phyloP scores from a whole-genome alignment of 2,888 invertebrate species.

The Dolomedes plantarius region DNA sequence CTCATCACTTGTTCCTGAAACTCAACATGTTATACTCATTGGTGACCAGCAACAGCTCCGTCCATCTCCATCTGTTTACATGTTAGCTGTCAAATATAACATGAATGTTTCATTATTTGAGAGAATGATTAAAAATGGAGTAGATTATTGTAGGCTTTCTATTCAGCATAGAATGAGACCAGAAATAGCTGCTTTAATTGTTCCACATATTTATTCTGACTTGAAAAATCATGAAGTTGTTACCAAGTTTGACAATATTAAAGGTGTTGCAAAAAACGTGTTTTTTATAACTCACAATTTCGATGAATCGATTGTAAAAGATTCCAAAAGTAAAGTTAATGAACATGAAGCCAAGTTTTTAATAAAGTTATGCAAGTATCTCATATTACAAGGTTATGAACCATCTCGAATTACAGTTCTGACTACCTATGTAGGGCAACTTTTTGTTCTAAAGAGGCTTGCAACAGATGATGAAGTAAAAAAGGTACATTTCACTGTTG shows the following conservation, averaged over 20 bases:
- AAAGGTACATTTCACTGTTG: constrained; percentile 67
- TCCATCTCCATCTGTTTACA: constrained; percentile 77
- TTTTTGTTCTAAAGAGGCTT: constrained; percentile 70
- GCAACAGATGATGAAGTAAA: constrained; percentile 12
- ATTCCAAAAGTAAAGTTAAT: constrained; percentile 74
- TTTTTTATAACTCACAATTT: constrained; percentile 74
- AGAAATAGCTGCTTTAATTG: constrained; percentile 76
- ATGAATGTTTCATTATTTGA: constrained; percentile 78
- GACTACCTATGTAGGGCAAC: constrained; percentile 76
- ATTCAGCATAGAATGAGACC: constrained; percentile 77
- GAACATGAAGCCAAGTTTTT: constrained; percentile 74
- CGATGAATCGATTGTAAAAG: constrained; percentile 40
- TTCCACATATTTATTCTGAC: constrained; percentile 76
- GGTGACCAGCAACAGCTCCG: constrained; percentile 79
- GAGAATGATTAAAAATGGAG: constrained; percentile 74
- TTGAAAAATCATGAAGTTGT: constrained; percentile 73
- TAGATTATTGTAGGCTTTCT: constrained; percentile 75
- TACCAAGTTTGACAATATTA: constrained; percentile 73
- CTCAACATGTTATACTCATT: constrained; percentile 89
- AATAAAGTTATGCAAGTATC: constrained; percentile 72
- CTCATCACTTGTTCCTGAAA: constrained; percentile 83
- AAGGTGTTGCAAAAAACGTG: constrained; percentile 75
- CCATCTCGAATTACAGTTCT: constrained; percentile 76
- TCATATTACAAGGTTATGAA: constrained; percentile 74
- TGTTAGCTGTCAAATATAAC: constrained; percentile 76